Conservation (phyloP, 2,888 invertebrate species). For the Glyphotaelius pellucidus region DNA sequence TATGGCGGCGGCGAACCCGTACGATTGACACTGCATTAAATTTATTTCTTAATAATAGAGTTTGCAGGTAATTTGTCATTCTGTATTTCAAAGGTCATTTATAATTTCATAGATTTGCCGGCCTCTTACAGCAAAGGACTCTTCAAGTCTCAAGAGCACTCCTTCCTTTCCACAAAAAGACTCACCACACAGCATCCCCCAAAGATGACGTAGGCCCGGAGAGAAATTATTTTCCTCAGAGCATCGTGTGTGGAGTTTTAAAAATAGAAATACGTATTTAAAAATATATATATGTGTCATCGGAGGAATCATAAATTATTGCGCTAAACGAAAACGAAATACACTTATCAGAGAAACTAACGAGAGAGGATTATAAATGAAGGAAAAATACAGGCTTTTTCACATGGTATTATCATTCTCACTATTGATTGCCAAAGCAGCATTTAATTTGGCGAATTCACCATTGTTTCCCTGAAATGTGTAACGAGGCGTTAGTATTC, state of each 20-base stretch:
- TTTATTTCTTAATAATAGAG: not conserved
- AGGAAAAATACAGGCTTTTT: not conserved
- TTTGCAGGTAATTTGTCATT: not conserved
- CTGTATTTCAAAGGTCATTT: not conserved
- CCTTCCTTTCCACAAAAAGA: no score
- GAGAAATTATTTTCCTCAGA: no score
- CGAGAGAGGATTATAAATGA: not conserved
- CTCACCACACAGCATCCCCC: no score
- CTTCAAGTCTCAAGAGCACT: no score
- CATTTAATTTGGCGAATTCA: not conserved
- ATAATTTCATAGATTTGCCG: not conserved
- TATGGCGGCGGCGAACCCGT: not conserved
- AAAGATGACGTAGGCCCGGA: no score
- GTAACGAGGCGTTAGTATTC: constrained; percentile 55
- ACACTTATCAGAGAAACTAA: not conserved
- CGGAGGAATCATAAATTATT: not conserved
- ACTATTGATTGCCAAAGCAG: not conserved
- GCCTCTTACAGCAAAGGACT: no score
- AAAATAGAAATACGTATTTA: no score
- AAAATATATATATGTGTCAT: no score
- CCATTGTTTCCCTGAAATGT: not conserved
- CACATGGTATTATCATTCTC: not conserved
- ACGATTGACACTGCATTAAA: not conserved
- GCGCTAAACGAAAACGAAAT: not conserved
- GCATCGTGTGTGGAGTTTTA: no score